Evolutionary conservation across 2,797 vertebrate species (phyloP).

Genomic region (Pseudochromis fuscus): DNA sequence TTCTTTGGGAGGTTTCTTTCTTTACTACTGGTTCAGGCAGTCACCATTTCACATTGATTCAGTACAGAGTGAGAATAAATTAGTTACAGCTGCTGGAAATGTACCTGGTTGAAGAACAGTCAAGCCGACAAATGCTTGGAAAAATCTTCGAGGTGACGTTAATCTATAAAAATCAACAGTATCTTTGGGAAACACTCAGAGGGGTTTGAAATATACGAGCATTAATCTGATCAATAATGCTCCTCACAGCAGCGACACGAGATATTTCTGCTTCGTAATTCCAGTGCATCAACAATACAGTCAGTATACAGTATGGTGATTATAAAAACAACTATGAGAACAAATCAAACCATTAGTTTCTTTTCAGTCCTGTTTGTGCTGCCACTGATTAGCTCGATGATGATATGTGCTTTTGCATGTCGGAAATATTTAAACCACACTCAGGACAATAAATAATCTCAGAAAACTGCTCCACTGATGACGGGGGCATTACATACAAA

Average conservation of each 20-base stretch:
- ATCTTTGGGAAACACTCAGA: conserved; percentile 49
- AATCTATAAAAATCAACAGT: neutral
- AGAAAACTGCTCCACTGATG: conserved; percentile 14
- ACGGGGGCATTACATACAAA: conserved; percentile 6
- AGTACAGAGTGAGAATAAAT: neutral
- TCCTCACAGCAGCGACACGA: conserved; percentile 45
- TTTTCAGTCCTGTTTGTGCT: conserved; percentile 21
- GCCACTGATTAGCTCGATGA: conserved; percentile 37
- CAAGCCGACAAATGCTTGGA: neutral
- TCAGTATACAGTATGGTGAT: conserved; percentile 28
- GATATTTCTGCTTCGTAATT: conserved; percentile 40
- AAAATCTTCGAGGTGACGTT: neutral
- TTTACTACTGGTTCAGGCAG: neutral
- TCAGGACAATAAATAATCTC: conserved; percentile 63
- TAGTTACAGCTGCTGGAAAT: conserved; percentile 19
- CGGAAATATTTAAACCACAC: conserved; percentile 27
- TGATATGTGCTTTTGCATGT: conserved; percentile 41
- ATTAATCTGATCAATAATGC: conserved; percentile 19
- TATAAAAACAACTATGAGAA: neutral
- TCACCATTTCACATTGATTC: neutral
- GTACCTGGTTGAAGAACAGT: conserved; percentile 4
- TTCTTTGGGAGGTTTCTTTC: neutral
- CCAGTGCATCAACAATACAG: conserved; percentile 65
- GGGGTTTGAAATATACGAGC: conserved; percentile 3
- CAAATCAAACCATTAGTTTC: conserved; percentile 11